These are phyloP conservation scores for Leucophenga montana DNA, from an alignment of 2,888 invertebrate species.

Conservation along the genomic window DNA sequence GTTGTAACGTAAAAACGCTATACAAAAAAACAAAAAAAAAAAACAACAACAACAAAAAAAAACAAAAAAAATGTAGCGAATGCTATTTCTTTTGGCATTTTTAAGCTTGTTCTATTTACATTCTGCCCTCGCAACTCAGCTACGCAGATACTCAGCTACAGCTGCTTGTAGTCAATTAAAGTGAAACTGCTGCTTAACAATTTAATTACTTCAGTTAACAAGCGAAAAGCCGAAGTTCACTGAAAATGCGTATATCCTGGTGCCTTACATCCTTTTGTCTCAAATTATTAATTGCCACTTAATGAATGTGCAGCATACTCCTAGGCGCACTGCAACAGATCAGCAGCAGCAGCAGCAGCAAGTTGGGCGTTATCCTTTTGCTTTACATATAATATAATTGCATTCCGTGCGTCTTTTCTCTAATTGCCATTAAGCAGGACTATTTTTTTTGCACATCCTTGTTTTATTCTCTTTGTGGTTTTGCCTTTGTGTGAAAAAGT, in stretches of 20 bases:
- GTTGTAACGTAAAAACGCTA: neutral
- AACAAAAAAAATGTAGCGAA: neutral
- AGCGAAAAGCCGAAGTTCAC: constrained; percentile 44
- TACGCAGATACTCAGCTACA: constrained; percentile 10
- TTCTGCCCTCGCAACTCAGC: constrained; percentile 1
- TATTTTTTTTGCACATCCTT: neutral
- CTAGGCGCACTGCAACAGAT: too few relatives aligned
- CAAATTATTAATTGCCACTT: constrained; percentile 42
- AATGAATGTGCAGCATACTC: constrained; percentile 25
- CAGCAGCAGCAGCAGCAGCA: too few relatives aligned
- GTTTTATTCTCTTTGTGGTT: neutral
- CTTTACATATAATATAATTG: neutral
- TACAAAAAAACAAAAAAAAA: too few relatives aligned
- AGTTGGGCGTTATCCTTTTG: too few relatives aligned
- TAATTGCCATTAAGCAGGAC: neutral
- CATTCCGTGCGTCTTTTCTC: neutral
- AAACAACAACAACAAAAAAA: too few relatives aligned
- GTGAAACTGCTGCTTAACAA: constrained; percentile 63
- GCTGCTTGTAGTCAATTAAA: constrained; percentile 61
- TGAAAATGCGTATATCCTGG: constrained; percentile 16
- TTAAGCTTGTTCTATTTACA: neutral
- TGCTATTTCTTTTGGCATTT: neutral
- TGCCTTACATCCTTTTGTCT: constrained; percentile 24
- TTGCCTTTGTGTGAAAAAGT: neutral
- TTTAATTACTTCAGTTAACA: constrained; percentile 67